A percentile compares a stretch with the other conserved stretches of the same genome.
phyloP scores from a whole-genome alignment of 2,888 invertebrate species.

The Pyrrhosoma nymphula region DNA sequence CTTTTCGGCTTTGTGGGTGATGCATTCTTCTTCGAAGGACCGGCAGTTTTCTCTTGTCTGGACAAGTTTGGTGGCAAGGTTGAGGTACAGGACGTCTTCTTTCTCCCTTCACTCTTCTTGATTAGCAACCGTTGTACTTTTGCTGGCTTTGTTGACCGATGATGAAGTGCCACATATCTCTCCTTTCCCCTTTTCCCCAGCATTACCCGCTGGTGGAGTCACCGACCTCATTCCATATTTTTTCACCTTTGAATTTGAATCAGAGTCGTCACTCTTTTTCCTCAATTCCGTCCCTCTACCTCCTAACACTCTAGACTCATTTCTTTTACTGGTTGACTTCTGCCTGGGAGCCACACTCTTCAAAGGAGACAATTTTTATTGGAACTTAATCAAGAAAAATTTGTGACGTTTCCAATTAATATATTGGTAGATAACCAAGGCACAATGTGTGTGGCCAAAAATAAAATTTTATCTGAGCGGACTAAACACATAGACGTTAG shows the following conservation, averaged over 20 bases:
- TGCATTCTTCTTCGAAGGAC: neutral
- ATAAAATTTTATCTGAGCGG: too few species aligned
- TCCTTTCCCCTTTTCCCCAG: neutral
- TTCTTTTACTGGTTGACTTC: neutral
- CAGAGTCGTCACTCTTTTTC: neutral
- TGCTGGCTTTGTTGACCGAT: neutral
- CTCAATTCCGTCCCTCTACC: neutral
- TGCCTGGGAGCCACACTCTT: neutral
- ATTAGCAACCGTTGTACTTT: neutral
- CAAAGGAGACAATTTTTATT: too few species aligned
- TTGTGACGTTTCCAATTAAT: too few species aligned
- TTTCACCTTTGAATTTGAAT: neutral
- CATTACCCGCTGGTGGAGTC: neutral
- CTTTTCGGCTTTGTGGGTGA: neutral
- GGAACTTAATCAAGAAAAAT: too few species aligned
- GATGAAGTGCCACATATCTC: neutral
- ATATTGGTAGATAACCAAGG: too few species aligned
- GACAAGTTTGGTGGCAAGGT: neutral
- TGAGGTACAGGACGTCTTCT: neutral
- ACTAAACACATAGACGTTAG: too few species aligned
- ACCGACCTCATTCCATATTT: neutral
- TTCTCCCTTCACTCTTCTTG: neutral
- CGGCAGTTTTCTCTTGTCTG: neutral
- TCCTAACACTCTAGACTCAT: neutral
- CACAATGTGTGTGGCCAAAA: too few species aligned